A percentile compares a stretch with the other conserved stretches of the same genome.
Conservation (phyloP, 2,888 invertebrate species). For the Synanthedon formicaeformis region DNA sequence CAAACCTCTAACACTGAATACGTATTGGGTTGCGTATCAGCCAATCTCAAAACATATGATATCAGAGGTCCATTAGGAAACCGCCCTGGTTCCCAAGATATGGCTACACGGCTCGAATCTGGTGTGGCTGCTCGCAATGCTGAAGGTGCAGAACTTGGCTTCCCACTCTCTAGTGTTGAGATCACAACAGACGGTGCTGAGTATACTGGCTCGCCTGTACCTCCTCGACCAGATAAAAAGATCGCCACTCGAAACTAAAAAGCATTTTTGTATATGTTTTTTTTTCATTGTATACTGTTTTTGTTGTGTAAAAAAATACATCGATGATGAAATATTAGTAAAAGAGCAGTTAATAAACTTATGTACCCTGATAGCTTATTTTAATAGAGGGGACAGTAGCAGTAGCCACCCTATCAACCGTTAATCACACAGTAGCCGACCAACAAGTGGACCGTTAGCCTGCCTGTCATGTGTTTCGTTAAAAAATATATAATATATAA, state of each 20-base stretch:
- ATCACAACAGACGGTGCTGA: slow-evolving; percentile 83
- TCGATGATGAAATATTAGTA: too few species aligned
- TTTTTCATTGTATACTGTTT: too few species aligned
- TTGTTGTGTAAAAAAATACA: too few species aligned
- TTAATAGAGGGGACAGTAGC: too few species aligned
- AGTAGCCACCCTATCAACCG: too few species aligned
- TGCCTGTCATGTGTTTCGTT: too few species aligned
- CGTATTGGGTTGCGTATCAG: slow-evolving; percentile 67
- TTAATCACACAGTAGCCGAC: too few species aligned
- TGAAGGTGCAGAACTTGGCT: slow-evolving; percentile 81
- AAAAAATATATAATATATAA: too few species aligned
- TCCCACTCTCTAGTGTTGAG: slow-evolving; percentile 78
- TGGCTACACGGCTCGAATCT: slow-evolving; percentile 84
- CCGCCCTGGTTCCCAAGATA: slow-evolving; percentile 89
- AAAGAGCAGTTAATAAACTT: too few species aligned
- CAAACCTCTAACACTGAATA: slow-evolving; percentile 76
- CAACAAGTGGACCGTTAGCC: too few species aligned
- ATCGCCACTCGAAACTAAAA: slow-evolving; percentile 89
- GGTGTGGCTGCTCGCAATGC: slow-evolving; percentile 82
- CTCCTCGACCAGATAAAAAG: slow-evolving; percentile 76
- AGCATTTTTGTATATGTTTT: background rate
- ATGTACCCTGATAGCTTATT: too few species aligned
- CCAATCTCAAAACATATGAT: slow-evolving; percentile 84
- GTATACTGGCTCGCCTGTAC: slow-evolving; percentile 77
- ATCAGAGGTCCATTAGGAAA: slow-evolving; percentile 90